Base-by-base conservation (phyloP, 2,888 invertebrate species). In the Meandrusa payeni region DNA sequence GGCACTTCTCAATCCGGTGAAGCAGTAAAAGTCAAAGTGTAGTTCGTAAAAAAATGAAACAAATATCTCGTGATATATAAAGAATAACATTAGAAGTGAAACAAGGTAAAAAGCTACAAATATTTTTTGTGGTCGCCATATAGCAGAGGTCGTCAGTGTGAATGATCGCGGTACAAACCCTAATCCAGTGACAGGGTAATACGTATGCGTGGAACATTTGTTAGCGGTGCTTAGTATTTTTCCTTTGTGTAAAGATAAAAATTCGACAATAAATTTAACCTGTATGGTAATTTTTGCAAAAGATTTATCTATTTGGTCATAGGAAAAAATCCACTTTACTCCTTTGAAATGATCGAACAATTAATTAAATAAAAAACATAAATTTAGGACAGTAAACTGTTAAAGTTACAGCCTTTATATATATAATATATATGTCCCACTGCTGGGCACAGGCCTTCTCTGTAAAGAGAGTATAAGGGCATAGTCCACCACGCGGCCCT, bases 151-250 rank as follows among this genome's bases (percentile, higher is more conserved):
- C 32, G 32, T 37, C 43, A 20, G 31, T 32, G 38, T 32, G 32
- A 38, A 32, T 27, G 32, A 38, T 32, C 43, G 43, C 43, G 38
- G 43, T 43, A 43, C 26, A 43, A 32, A 22, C 43, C 43, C 32
- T 38, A 43, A 43, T 43, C 32, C 38, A 12, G 20, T 13, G 37
- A 38, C 15, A 32, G 20, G 37, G 32, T 32, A 32, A 43, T 43
- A 43, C 33, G 38, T 43, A 43, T 38, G 38, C 43, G 43, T 11
- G 10, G 27, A 10, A 38, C 43, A 43, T 43, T 43, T 43, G 32
- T 43, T 33, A 38, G 13, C 26, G 15, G 32, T 27, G 32, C 32
- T 32, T 20, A 15, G 19, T 12, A 11, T 37, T 43, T 41, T 32
- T 26, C 43, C 38, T 29, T 32, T 38, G 38, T 43, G 38, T 43